Base-by-base conservation (phyloP, 1,140 invertebrate genomes). In the Tetramorium simillimum region DNA sequence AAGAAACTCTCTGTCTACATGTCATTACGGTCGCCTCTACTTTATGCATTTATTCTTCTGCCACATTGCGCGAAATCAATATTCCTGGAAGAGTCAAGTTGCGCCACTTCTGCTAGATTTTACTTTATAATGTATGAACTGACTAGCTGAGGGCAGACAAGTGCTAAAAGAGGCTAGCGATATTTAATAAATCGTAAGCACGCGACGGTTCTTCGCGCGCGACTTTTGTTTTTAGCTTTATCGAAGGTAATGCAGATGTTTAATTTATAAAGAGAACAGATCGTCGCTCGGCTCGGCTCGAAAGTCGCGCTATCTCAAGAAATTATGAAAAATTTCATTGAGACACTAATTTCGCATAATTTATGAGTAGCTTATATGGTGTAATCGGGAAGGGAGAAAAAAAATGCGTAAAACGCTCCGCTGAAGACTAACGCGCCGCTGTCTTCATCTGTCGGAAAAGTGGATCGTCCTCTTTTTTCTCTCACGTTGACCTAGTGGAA, bases 111-210 rank as follows among this genome's bases (percentile, higher is more conserved):
- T 43, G 24, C 40, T 9, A 49, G 24, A 78, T 78, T 62, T 16
- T 46, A 63, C 56, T 43, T 77, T 28, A 63, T 78, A 63, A 78
- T 46, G 18, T 33, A 40, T 63, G 9, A 63, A 76, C 28, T 28
- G 16, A 56, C 33, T 81, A 81, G 5, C 9, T 6, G 33, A 81
- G 37, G 7, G 10, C 18, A 16, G 16, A 33, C 49, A 28, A 9
- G 14, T 40, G n/a, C n/a, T 53, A 40, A 81, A 70, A 56, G 70
- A 40, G 56, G 33, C 33, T 9, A 21, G 16, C 24, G 5, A n/a
- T 69, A 67, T 69, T 80, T 37, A 69, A 81, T 70, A 56, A 81
- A 81, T 81, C 46, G 43, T 49, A 33, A 65, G 43, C 43, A 49
- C 10, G 16, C 77, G 63, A 7, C 46, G 14, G 10, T 33, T 33